Base-by-base conservation (phyloP, 2,888 invertebrate species). In the Aleiodes alternator region DNA sequence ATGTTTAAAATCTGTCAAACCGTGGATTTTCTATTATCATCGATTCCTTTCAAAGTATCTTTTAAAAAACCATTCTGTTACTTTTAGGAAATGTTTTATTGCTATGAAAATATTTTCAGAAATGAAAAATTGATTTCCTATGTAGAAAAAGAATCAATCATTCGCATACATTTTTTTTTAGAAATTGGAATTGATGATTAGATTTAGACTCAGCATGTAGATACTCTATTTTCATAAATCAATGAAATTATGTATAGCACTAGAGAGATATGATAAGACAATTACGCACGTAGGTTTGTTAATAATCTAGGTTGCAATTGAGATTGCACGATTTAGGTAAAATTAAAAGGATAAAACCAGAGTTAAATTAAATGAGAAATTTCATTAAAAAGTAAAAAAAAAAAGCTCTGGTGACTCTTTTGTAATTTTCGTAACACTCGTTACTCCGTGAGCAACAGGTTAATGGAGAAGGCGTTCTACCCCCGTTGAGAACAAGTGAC, bases 381-480 rank as follows among this genome's bases (percentile, higher is more conserved):
- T 14, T 53, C 8, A 16, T 53, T 53, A 8, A 16, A 16, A 53
- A 53, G 14, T 14, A 14, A 4, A 14, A 53, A 53, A 5, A 7
- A 16, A 53, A 53, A 23, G 51, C 53, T 53, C 14, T n/a, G 14
- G 14, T 16, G 4, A 11, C 38, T 66, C 55, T 43, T 72, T 14
- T 12, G 43, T 57, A 57, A 64, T 55, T 50, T 51, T 34, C 78
- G 77, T 80, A 80, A 70, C 76, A 79, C 75, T 78, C 76, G 78
- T 68, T 68, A 79, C 84, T 86, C 9, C 79, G 74, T 82, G 79
- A 82, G 84, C 85, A 87, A 87, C 87, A 87, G 87, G 87, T 87
- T 84, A 84, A 85, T 81, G 82, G 82, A 78, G 71, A 34, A 73
- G 61, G 81, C 79, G 81, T 74, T 71, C 81, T 80, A 79, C 75